Base-by-base conservation (phyloP, 2,888 invertebrate species). In the Heliconius cydno region DNA sequence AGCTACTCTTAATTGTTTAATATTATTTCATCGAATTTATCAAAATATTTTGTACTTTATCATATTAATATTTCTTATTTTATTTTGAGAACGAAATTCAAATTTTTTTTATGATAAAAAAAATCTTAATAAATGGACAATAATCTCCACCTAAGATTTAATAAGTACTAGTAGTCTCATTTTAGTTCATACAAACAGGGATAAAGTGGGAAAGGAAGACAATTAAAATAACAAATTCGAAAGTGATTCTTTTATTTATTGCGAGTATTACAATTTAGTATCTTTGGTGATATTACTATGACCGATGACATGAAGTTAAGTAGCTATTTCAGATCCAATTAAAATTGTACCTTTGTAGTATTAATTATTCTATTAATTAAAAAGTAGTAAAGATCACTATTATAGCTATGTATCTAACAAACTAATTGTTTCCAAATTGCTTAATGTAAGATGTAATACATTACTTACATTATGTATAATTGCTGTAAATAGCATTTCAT, bases 251-350 rank as follows among this genome's bases (percentile, higher is more conserved):
- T 91, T 90, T 90, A 90, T 92, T 92, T 85, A 90, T 91, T 91
- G 92, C 87, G 92, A 93, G 90, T 93, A 92, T 93, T 93, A 92
- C 91, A 91, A 90, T 91, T 90, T 88, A 89, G 89, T 91, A 90
- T 94, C 94, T 94, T 94, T 94, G 94, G 94, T 93, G 93, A 93
- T 83, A 89, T 89, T 90, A 88, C 84, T 88, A 87, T 90, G 87
- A 88, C 87, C 83, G 87, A 85, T 85, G 84, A 85, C 86, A 86
- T 85, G 84, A 84, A 78, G 83, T 84, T 82, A 82, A 82, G 81
- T 79, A 84, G 80, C 80, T 84, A 90, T 82, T 82, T 85, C 86
- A 85, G 89, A 90, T 91, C 89, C 85, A 86, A 86, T 85, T 81
- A 28, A 60, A 83, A 83, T 75, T 77, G 76, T 77, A 82, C 77